A percentile compares a stretch with the other conserved stretches of the same genome.
Evolutionary conservation across 2,888 invertebrate genomes (phyloP).

Genomic region (Axea sp.): DNA sequence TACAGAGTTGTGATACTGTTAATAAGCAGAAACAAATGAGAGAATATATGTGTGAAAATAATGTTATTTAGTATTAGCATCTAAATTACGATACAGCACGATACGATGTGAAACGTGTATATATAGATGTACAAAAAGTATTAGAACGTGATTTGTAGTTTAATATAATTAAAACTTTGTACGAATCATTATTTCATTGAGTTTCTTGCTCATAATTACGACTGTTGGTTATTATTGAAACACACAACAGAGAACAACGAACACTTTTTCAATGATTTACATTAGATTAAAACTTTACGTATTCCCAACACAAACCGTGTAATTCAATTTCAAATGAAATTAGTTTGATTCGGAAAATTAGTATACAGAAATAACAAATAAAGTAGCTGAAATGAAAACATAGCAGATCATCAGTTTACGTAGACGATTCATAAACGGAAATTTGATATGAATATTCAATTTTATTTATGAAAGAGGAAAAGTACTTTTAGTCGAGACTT

Average conservation of each 20-base stretch:
- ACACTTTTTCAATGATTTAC: constrained; percentile 41
- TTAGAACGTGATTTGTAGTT: constrained; percentile 52
- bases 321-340: constrained; percentile 34
- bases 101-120: constrained; percentile 46
- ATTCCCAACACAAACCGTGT: constrained; percentile 15
- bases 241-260: constrained; percentile 43
- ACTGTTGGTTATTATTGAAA: constrained; percentile 32
- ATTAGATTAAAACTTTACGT: constrained; percentile 41
- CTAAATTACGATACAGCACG: constrained; percentile 17
- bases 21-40: constrained; percentile 53
- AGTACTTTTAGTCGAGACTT: constrained; percentile 15
- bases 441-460: constrained; percentile 37
- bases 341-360: constrained; percentile 39
- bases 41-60: constrained; percentile 58
- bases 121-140: constrained; percentile 60
- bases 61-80: constrained; percentile 55
- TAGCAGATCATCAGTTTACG: constrained; percentile 11
- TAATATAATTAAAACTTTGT: constrained; percentile 39
- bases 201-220: constrained; percentile 21
- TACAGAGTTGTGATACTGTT: constrained; percentile 61
- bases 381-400: constrained; percentile 22
- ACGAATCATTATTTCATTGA: constrained; percentile 24
- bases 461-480: constrained; percentile 21
- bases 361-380: constrained; percentile 46
- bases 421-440: constrained; percentile 21